Evolutionary conservation across 2,888 invertebrate genomes (phyloP).

Genomic region (Carabus problematicus): DNA sequence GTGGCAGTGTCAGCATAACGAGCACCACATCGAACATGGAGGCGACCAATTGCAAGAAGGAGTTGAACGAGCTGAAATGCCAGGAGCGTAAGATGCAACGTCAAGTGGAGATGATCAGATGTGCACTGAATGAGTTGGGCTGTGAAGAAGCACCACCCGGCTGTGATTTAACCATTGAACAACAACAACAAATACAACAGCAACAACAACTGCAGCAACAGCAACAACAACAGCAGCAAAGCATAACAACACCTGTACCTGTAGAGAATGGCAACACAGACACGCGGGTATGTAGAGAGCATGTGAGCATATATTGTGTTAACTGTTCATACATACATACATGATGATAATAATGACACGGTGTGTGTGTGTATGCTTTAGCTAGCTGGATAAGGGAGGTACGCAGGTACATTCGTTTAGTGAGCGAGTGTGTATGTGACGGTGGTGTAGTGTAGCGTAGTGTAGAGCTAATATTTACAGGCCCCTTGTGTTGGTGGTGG

Average conservation of each 20-base stretch:
- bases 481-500: conserved; percentile 52
- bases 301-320: no score
- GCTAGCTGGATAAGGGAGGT: neutral
- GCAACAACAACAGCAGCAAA: neutral
- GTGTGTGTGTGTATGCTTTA: neutral
- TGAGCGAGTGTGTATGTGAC: neutral
- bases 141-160: conserved; percentile 88
- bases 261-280: neutral
- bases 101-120: conserved; percentile 83
- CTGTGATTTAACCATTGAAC: conserved; percentile 73
- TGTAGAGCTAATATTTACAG: neutral
- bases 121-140: conserved; percentile 85
- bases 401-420: no score
- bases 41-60: conserved; percentile 62
- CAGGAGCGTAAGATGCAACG: conserved; percentile 83
- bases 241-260: neutral
- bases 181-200: conserved; percentile 44
- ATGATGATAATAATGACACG: no score
- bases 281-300: neutral
- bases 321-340: no score
- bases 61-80: conserved; percentile 81
- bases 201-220: no score
- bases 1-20: no score
- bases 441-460: conserved; percentile 1
- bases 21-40: conserved; percentile 18